Conservation (phyloP, 2,888 invertebrate genomes). For the Chloromyia formosa region DNA sequence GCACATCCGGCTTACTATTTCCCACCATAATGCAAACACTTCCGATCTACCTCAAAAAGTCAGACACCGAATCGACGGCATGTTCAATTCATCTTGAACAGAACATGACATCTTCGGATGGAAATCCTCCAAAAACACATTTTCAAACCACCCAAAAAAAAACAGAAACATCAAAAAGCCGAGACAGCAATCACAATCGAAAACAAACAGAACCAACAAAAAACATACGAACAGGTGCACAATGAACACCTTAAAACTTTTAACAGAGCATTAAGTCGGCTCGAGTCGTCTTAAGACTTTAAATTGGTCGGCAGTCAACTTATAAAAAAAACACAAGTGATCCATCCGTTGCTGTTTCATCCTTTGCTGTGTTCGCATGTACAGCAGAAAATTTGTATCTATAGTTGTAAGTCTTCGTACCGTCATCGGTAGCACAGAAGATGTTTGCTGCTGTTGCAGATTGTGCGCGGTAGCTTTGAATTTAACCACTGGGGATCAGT, state of each 20-base stretch:
- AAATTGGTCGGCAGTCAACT: neutral
- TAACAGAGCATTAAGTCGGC: slow-evolving; percentile 29
- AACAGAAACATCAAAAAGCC: too few relatives aligned
- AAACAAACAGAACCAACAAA: slow-evolving; percentile 2
- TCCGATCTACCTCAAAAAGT: too few relatives aligned
- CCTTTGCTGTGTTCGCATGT: neutral
- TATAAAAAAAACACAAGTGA: neutral
- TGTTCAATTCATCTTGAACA: too few relatives aligned
- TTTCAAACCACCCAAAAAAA: too few relatives aligned
- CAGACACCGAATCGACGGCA: too few relatives aligned
- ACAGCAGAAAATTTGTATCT: too few relatives aligned
- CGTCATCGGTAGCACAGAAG: too few relatives aligned
- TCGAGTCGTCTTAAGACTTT: slow-evolving; percentile 27
- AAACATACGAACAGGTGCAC: slow-evolving; percentile 40
- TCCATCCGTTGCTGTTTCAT: slow-evolving; percentile 1
- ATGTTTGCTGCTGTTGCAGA: slow-evolving; percentile 16
- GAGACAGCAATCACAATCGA: neutral
- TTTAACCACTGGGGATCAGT: slow-evolving; percentile 41
- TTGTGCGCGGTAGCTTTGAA: slow-evolving; percentile 42
- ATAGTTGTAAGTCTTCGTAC: too few relatives aligned
- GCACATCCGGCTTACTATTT: too few relatives aligned
- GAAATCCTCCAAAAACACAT: too few relatives aligned
- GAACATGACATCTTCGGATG: too few relatives aligned
- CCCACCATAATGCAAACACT: too few relatives aligned
- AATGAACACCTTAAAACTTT: slow-evolving; percentile 28